phyloP scores from a whole-genome alignment of 2,113 vertebrate species.

The Panthera leo region DNA sequence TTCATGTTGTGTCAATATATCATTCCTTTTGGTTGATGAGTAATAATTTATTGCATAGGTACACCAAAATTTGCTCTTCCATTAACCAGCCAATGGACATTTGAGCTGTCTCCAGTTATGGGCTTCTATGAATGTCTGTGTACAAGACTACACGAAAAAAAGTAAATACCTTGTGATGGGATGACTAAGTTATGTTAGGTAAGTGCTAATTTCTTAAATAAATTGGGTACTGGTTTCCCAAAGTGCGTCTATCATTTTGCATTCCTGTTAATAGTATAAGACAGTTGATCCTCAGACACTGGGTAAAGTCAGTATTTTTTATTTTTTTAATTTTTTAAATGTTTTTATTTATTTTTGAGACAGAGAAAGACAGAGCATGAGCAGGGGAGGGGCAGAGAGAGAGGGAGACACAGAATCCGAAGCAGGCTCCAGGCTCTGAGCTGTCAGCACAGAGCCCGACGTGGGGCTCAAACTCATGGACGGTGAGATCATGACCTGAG shows the following conservation, averaged over 20 bases:
- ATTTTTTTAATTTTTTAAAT: neutral
- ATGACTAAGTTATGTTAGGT: neutral
- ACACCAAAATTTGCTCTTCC: neutral
- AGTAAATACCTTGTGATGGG: neutral
- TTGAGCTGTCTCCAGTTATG: neutral
- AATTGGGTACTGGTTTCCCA: neutral
- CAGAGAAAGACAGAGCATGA: too few species aligned
- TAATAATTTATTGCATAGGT: neutral
- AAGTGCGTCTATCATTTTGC: neutral
- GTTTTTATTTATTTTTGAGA: too few species aligned
- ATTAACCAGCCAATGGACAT: neutral
- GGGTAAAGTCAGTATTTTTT: neutral
- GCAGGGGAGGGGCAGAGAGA: too few species aligned
- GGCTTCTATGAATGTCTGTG: neutral
- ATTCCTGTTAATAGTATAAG: neutral
- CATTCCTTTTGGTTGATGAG: neutral
- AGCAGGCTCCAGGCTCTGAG: too few species aligned
- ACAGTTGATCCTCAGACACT: neutral
- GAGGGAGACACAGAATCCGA: too few species aligned
- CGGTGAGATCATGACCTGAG: too few species aligned
- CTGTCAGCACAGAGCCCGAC: too few species aligned
- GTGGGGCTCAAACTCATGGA: too few species aligned
- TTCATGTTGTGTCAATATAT: neutral
- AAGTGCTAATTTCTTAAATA: neutral
- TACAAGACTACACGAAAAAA: neutral